Conservation (phyloP, 2,797 vertebrate species). For the Spizella passerina region DNA sequence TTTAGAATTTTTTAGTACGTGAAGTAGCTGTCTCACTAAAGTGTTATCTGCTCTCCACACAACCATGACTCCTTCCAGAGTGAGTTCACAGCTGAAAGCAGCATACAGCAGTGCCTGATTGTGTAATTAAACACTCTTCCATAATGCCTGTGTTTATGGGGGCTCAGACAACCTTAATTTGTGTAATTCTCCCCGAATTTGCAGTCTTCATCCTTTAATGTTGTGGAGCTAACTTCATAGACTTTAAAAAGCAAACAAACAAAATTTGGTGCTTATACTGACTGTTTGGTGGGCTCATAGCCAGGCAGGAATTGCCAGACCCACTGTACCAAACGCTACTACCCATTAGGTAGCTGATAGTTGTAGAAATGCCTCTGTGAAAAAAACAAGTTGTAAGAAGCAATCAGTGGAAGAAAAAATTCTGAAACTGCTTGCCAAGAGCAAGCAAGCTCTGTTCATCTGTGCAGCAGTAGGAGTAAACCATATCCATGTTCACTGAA, state of each 20-base stretch:
- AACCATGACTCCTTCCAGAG: neutral
- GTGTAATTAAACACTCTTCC: neutral
- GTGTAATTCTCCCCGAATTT: neutral
- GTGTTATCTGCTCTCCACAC: neutral
- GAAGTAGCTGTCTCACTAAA: neutral
- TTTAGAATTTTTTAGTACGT: neutral
- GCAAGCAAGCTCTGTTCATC: neutral
- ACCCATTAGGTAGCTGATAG: neutral
- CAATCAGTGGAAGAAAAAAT: neutral
- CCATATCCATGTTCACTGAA: neutral
- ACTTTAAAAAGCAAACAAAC: neutral
- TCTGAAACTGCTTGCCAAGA: neutral
- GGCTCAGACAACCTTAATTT: neutral
- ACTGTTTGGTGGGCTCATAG: neutral
- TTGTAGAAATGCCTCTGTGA: neutral
- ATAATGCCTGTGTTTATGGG: neutral
- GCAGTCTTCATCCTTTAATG: neutral
- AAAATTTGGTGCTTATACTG: neutral
- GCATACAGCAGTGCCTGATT: neutral
- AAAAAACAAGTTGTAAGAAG: neutral
- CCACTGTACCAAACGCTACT: neutral
- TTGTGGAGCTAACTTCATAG: neutral
- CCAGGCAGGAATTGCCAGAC: neutral
- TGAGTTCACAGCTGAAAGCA: neutral
- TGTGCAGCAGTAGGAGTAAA: neutral